A percentile compares a stretch with the other conserved stretches of the same genome.
Conservation (phyloP, 2,113 vertebrate genomes). For the Ailuropoda melanoleuca region DNA sequence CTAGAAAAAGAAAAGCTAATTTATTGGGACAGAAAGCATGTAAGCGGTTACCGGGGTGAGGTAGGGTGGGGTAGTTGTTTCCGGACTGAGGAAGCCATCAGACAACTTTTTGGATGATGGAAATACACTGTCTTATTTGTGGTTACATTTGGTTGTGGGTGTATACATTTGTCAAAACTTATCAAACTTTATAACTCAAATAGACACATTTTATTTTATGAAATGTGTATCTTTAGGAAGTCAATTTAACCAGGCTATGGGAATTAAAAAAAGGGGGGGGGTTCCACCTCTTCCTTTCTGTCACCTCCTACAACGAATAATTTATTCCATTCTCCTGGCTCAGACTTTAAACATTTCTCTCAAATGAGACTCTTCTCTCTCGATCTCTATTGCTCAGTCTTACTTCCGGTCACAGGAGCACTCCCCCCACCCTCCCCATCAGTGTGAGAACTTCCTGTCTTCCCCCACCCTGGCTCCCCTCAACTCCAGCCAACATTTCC, state of each 20-base stretch:
- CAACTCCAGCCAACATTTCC: not conserved
- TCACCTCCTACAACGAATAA: not conserved
- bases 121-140: not conserved
- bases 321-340: not conserved
- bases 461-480: not conserved
- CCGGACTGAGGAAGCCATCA: not conserved
- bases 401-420: not conserved
- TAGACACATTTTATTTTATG: conserved; percentile 9
- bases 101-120: not conserved
- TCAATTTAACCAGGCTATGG: not conserved
- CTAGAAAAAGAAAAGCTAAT: conserved; percentile 5
- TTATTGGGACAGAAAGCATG: not conserved
- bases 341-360: not conserved
- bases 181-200: not conserved
- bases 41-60: not conserved
- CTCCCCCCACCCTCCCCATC: not conserved
- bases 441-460: not conserved
- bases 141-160: not conserved
- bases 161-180: not conserved
- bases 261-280: not conserved
- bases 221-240: not conserved
- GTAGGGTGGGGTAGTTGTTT: not conserved
- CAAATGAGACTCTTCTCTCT: not conserved
- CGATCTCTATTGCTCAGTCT: not conserved
- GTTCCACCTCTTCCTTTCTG: not conserved